Percentiles rank a stretch among this genome's conserved stretches.
phyloP scores from a whole-genome alignment of 2,797 vertebrate species.

The Sebastolobus alascanus region DNA sequence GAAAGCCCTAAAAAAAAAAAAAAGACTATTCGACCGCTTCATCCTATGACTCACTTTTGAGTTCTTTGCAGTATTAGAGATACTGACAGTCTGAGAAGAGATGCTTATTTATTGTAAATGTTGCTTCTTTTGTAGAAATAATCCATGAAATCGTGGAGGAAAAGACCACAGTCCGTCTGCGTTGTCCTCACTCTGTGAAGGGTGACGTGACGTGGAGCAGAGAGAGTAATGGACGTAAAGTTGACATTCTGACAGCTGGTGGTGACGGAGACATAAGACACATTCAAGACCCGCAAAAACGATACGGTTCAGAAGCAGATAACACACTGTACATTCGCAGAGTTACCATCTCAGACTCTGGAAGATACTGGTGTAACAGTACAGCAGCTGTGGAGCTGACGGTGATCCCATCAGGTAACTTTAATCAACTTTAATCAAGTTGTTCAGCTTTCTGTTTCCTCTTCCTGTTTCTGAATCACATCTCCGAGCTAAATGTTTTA shows the following conservation, averaged over 20 bases:
- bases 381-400: background rate
- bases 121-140: constrained; percentile 5
- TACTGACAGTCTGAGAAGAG: background rate
- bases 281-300: fast-evolving
- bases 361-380: constrained; percentile 22
- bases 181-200: background rate
- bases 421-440: fast-evolving
- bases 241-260: background rate
- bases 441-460: background rate
- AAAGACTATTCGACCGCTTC: no score
- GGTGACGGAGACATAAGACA: fast-evolving
- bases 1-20: no score
- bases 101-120: no score
- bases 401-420: constrained; percentile 50
- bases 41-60: no score
- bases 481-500: background rate
- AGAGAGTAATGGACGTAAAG: background rate
- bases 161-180: fast-evolving
- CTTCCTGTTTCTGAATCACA: background rate
- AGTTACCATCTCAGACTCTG: background rate
- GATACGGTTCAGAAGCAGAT: fast-evolving
- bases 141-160: background rate
- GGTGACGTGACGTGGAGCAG: background rate
- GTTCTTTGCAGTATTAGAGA: background rate
- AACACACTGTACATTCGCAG: fast-evolving